Evolutionary conservation across 2,888 invertebrate genomes (phyloP).

Genomic region (Trachelus stipa): DNA sequence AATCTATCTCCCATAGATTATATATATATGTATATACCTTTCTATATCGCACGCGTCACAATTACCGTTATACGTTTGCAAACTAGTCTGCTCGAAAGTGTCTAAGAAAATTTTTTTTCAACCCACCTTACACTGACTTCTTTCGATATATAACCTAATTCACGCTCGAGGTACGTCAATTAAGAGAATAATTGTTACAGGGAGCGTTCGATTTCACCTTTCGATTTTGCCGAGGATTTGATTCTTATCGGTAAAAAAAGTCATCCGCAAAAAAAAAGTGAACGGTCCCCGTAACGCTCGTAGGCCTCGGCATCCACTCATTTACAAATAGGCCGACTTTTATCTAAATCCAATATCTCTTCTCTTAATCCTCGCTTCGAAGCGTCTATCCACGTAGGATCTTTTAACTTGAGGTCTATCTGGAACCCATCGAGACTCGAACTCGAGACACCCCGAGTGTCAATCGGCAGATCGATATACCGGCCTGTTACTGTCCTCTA

Average conservation of each 20-base stretch:
- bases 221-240: no score
- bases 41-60: no score
- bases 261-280: constrained; percentile 5
- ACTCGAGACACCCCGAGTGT: constrained; percentile 34
- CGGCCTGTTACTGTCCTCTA: constrained; percentile 33
- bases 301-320: not conserved
- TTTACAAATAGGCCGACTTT: constrained; percentile 25
- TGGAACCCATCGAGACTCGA: constrained; percentile 35
- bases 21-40: no score
- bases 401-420: constrained; percentile 31
- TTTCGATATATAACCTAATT: no score
- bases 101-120: no score
- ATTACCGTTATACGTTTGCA: no score
- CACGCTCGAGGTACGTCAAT: no score
- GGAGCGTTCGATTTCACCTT: no score
- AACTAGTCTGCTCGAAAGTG: no score
- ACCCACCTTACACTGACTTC: no score
- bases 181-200: no score
- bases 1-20: no score
- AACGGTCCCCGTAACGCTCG: not conserved
- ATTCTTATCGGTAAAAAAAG: not conserved
- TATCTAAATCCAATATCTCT: constrained; percentile 64
- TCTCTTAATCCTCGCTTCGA: constrained; percentile 42
- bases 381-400: constrained; percentile 26
- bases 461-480: constrained; percentile 34